These are phyloP conservation scores for Danio albolineatus DNA, from an alignment of 2,797 vertebrate genomes.

Conservation along the genomic window DNA sequence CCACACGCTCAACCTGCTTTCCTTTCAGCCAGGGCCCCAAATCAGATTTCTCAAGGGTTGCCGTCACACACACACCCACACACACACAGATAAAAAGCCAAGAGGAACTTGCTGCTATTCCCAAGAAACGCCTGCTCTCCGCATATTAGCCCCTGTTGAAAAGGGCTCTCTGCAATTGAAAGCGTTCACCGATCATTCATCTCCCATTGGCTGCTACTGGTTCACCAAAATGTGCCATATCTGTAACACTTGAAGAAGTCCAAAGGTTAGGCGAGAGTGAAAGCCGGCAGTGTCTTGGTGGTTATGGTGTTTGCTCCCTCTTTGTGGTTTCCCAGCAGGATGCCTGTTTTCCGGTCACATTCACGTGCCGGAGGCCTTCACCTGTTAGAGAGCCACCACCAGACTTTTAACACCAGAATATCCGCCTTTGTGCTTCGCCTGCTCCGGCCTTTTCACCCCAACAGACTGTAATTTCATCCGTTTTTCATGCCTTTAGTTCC, in stretches of 20 bases:
- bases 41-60: constrained; percentile 74
- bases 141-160: constrained; percentile 55
- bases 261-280: constrained; percentile 59
- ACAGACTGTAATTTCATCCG: constrained; percentile 91
- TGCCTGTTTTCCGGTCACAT: constrained; percentile 73
- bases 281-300: constrained; percentile 75
- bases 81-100: constrained; percentile 52
- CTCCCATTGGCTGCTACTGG: constrained; percentile 58
- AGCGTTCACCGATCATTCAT: constrained; percentile 57
- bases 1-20: constrained; percentile 66
- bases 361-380: constrained; percentile 78
- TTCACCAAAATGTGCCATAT: constrained; percentile 64
- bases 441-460: constrained; percentile 72
- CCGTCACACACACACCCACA: constrained; percentile 72
- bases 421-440: constrained; percentile 78
- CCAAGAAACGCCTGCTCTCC: constrained; percentile 49
- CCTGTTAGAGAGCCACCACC: constrained; percentile 82
- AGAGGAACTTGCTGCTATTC: constrained; percentile 49
- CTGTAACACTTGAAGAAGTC: constrained; percentile 65
- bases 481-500: constrained; percentile 87
- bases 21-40: constrained; percentile 74
- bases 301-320: constrained; percentile 72
- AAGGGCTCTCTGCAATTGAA: constrained; percentile 59
- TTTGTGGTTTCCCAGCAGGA: constrained; percentile 76
- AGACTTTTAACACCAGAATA: constrained; percentile 76